phyloP scores from a whole-genome alignment of 2,888 invertebrate genomes.

The Erebia ligea region DNA sequence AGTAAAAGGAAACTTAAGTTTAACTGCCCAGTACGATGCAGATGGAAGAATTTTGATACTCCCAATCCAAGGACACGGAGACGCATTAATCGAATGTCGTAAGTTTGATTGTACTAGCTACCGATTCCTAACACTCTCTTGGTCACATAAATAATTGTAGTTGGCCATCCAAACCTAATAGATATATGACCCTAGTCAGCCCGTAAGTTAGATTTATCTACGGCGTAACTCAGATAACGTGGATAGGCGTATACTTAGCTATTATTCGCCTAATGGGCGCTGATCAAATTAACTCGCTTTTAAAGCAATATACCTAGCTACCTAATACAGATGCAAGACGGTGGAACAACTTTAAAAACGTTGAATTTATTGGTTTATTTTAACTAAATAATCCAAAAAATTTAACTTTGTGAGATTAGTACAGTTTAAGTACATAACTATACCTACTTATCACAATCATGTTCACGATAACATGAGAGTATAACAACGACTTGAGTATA shows the following conservation, averaged over 20 bases:
- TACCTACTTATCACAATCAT: too few relatives aligned
- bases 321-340: too few relatives aligned
- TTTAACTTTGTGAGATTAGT: too few relatives aligned
- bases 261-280: background rate
- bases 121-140: background rate
- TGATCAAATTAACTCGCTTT: too few relatives aligned
- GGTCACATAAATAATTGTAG: conserved; percentile 2
- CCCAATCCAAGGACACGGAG: conserved; percentile 78
- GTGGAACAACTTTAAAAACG: too few relatives aligned
- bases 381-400: too few relatives aligned
- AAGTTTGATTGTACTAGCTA: conserved; percentile 49
- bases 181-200: background rate
- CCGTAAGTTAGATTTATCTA: background rate
- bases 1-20: conserved; percentile 64
- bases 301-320: too few relatives aligned
- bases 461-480: too few relatives aligned
- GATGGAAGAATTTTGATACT: conserved; percentile 78
- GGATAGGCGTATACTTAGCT: background rate
- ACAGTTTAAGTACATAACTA: too few relatives aligned
- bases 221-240: background rate
- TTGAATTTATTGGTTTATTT: too few relatives aligned
- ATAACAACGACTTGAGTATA: too few relatives aligned
- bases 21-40: conserved; percentile 72
- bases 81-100: conserved; percentile 69
- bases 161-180: background rate